Evolutionary conservation across 2,888 invertebrate species (phyloP).

Genomic region (Heliconius ethilla): DNA sequence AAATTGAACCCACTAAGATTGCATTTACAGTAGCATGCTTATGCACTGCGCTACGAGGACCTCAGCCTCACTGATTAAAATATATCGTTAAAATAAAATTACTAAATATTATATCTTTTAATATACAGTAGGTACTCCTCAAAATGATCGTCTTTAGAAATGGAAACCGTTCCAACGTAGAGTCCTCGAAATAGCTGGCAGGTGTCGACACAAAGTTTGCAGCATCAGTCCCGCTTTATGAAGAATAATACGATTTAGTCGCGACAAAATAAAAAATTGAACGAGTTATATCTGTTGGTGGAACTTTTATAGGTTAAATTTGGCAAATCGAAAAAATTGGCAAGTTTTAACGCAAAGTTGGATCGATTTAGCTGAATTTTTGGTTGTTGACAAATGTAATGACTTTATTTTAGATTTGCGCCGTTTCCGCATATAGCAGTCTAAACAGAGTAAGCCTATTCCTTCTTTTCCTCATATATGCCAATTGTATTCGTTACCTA

Average conservation of each 20-base stretch:
- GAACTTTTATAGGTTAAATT: conserved; percentile 41
- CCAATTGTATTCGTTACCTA: not conserved
- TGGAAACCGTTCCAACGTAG: conserved; percentile 43
- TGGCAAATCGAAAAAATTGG: conserved; percentile 41
- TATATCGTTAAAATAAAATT: too few relatives aligned
- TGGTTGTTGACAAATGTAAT: conserved; percentile 11
- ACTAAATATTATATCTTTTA: too few relatives aligned
- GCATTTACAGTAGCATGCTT: too few relatives aligned
- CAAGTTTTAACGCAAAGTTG: not conserved
- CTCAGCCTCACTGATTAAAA: too few relatives aligned
- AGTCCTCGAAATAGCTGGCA: conserved; percentile 60
- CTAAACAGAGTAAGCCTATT: too few relatives aligned
- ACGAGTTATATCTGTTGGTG: conserved; percentile 44
- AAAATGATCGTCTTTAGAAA: conserved; percentile 4
- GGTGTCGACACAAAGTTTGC: conserved; percentile 61
- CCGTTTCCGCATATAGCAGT: too few relatives aligned
- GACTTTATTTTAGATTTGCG: not conserved
- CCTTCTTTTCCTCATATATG: too few relatives aligned
- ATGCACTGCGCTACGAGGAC: too few relatives aligned
- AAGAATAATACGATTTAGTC: conserved; percentile 54
- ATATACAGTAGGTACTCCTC: not conserved
- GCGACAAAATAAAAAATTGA: conserved; percentile 48
- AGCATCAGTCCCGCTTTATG: conserved; percentile 57
- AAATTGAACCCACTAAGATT: too few relatives aligned
- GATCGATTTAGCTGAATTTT: conserved; percentile 15